These are phyloP conservation scores for Cheumatopsyche charites DNA, from an alignment of 1,140 invertebrate genomes.

Conservation along the genomic window DNA sequence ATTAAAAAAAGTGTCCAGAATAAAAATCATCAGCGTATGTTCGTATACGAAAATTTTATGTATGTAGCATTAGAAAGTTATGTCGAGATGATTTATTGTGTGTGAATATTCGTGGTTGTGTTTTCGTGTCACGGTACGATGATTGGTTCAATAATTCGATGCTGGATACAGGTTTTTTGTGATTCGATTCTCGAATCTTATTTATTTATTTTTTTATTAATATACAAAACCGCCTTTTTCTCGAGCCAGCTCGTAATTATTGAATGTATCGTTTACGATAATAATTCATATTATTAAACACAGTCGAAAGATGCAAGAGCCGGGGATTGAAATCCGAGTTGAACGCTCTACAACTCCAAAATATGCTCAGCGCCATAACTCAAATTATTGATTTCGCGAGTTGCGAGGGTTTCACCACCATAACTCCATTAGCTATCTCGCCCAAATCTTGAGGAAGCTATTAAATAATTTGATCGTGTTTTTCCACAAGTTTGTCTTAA, in stretches of 20 bases:
- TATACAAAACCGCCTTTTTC: too few species aligned
- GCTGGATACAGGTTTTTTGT: too few species aligned
- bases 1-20: too few species aligned
- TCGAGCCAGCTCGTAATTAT: too few species aligned
- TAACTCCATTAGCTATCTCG: constrained; percentile 27
- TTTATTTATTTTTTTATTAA: too few species aligned
- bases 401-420: constrained; percentile 18
- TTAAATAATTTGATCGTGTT: constrained; percentile 20
- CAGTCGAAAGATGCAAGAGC: not conserved
- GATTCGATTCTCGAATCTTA: too few species aligned
- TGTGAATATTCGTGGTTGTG: too few species aligned
- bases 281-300: not conserved
- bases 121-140: too few species aligned
- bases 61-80: not conserved
- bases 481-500: not conserved
- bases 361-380: constrained; percentile 36
- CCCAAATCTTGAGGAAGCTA: constrained; percentile 18
- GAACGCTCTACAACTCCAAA: constrained; percentile 14
- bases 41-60: too few species aligned
- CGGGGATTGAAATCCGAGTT: constrained; percentile 22
- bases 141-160: too few species aligned
- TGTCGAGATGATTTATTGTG: not conserved
- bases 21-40: too few species aligned
- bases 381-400: constrained; percentile 35
- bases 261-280: too few species aligned